Evolutionary conservation across 2,113 vertebrate species (phyloP).

Genomic region (Erpornis zantholeuca): DNA sequence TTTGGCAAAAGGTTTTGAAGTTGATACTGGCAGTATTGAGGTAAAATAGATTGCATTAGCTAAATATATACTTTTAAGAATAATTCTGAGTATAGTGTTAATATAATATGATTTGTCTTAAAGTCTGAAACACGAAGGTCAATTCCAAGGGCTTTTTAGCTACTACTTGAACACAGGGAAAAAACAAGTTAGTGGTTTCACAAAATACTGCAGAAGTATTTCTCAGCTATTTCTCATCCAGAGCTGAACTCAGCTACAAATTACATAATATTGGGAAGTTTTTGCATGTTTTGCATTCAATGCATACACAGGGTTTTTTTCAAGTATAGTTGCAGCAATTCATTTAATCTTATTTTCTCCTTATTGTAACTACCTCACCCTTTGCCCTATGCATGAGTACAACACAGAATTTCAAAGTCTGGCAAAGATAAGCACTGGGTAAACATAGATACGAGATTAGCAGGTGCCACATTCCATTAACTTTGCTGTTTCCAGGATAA

Average conservation of each 20-base stretch:
- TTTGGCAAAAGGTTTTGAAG: constrained; percentile 90
- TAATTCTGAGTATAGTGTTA: constrained; percentile 62
- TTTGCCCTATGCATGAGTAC: neutral
- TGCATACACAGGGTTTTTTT: neutral
- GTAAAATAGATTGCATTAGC: constrained; percentile 81
- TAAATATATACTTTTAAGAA: constrained; percentile 71
- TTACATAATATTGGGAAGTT: neutral
- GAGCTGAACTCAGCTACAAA: constrained; percentile 8
- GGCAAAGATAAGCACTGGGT: constrained; percentile 16
- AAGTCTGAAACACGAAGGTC: constrained; percentile 56
- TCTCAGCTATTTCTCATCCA: constrained; percentile 35
- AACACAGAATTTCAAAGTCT: constrained; percentile 5
- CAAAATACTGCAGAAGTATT: constrained; percentile 61
- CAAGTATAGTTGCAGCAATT: constrained; percentile 12
- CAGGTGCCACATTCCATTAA: neutral
- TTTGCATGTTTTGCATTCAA: neutral
- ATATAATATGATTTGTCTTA: constrained; percentile 57
- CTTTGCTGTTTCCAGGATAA: neutral
- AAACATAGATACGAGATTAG: neutral
- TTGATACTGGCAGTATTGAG: constrained; percentile 87
- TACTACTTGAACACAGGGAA: constrained; percentile 16
- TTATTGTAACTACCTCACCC: neutral
- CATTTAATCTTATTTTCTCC: neutral
- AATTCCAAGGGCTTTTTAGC: neutral
- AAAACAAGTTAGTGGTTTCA: constrained; percentile 23